Evolutionary conservation across 2,888 invertebrate genomes (phyloP), one percentile per base, ranked within the genome.

Genomic region (Cephus rjabovi): DNA sequence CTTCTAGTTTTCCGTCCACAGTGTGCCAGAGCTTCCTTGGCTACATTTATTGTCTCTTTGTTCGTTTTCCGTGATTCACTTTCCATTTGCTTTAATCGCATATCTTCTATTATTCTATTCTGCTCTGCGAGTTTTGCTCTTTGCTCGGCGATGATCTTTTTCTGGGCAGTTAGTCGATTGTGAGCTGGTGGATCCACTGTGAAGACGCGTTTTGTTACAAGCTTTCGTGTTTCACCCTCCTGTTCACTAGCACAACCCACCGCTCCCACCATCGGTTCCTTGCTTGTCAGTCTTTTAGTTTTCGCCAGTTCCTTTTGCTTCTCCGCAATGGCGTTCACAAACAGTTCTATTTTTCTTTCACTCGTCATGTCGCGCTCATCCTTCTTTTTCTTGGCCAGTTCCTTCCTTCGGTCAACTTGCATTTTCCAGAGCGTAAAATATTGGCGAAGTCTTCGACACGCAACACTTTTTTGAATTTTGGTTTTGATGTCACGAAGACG

Each of bases 131-230:
- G 89, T 91, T 96, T 96, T 1, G 93, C 91, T 88, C 94, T 95
- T 89, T 96, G 96, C 37, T 95, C 90, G 37, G 95, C 94, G 79
- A 96, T 96, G 73, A 96, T 95, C 83, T 94, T 94, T 87, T 95
- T 95, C 88, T 96, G 96, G 12, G 95, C 93, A 89, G 94, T 94
- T 6, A 91, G 77, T 31, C 89, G 87, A 75, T 80, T 86, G 69
- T 86, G 85, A 6, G 88, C 87, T 0, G 88, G 87, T 3, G 89
- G 82, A 1, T 87, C 86, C 15, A 84, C 81, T 11, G 83, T 74
- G 75, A 71, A 71, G 31, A 23, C 31, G 6, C 12, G 31, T 34
- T 30, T 71, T 4, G 12, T 31, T 4, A 23, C 6, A 23, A 23
- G 12, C 71, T 71, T 71, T 34, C 71, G 31, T 9, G 71, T 34